Conservation (phyloP, 2,797 vertebrate genomes). For the Labroides dimidiatus region DNA sequence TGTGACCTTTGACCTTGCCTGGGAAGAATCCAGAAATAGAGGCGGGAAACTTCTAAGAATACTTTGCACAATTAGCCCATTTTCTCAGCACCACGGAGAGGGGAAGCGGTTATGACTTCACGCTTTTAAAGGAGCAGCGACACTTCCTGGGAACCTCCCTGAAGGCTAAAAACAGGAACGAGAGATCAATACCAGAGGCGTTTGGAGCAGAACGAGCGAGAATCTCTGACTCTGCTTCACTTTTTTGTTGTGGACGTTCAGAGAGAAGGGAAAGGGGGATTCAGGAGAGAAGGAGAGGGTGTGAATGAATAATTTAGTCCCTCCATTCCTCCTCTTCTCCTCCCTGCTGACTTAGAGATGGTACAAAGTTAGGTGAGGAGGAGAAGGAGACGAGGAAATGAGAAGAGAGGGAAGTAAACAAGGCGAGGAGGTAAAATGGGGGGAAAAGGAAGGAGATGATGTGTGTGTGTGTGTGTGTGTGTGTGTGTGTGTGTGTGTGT, state of each 20-base stretch:
- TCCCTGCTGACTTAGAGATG: constrained; percentile 58
- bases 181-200: constrained; percentile 25
- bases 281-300: constrained; percentile 16
- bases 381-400: not conserved
- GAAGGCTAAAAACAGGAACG: not conserved
- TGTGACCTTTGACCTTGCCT: constrained; percentile 14
- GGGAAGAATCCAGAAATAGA: not conserved
- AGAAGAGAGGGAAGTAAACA: too few species aligned
- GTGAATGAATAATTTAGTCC: constrained; percentile 70
- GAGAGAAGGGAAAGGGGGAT: constrained; percentile 19
- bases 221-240: too few species aligned
- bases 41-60: not conserved
- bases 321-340: constrained; percentile 47
- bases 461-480: constrained; percentile 4
- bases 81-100: too few species aligned
- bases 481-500: constrained; percentile 8
- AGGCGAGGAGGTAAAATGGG: too few species aligned
- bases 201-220: not conserved
- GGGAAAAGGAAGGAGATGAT: too few species aligned
- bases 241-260: too few species aligned
- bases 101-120: too few species aligned
- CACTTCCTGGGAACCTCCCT: constrained; percentile 12
- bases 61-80: too few species aligned
- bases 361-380: constrained; percentile 52
- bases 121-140: constrained; percentile 31